A percentile compares a stretch with the other conserved stretches of the same genome.
Conservation (phyloP, 2,113 vertebrate genomes). For the Protobothrops flavoviridis region DNA sequence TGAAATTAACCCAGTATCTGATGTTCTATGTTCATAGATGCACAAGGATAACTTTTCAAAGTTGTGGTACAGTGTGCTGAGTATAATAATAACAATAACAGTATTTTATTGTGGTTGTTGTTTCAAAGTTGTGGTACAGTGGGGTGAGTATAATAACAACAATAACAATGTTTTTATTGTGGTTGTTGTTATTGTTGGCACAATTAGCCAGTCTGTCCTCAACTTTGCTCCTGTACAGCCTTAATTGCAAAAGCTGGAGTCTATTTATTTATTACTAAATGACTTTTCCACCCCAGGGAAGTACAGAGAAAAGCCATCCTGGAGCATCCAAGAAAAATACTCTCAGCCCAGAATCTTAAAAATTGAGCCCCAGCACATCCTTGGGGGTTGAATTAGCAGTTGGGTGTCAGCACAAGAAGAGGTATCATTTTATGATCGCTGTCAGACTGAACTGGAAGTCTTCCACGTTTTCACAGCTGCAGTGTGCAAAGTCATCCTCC, state of each 20-base stretch:
- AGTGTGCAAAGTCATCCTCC: rapidly evolving
- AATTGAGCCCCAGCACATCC: background rate
- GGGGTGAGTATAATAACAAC: too few species aligned
- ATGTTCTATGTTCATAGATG: background rate
- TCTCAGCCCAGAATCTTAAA: background rate
- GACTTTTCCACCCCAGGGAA: background rate
- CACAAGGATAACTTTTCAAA: background rate
- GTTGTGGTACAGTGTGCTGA: background rate
- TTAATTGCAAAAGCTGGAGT: background rate
- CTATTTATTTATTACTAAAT: background rate
- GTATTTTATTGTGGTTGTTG: too few species aligned
- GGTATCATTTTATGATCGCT: background rate
- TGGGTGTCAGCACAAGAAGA: background rate
- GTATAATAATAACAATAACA: background rate
- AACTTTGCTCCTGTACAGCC: background rate
- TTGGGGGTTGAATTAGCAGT: background rate
- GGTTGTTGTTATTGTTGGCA: background rate
- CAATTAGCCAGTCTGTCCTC: background rate
- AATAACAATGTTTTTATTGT: too few species aligned
- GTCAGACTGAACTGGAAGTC: background rate
- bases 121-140: too few species aligned
- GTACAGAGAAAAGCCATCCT: background rate
- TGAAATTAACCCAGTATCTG: background rate
- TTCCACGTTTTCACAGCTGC: background rate
- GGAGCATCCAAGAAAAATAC: background rate